Evolutionary conservation across 2,797 vertebrate species (phyloP), one percentile per base, ranked within the genome.

Genomic region (Tangara arthus): DNA sequence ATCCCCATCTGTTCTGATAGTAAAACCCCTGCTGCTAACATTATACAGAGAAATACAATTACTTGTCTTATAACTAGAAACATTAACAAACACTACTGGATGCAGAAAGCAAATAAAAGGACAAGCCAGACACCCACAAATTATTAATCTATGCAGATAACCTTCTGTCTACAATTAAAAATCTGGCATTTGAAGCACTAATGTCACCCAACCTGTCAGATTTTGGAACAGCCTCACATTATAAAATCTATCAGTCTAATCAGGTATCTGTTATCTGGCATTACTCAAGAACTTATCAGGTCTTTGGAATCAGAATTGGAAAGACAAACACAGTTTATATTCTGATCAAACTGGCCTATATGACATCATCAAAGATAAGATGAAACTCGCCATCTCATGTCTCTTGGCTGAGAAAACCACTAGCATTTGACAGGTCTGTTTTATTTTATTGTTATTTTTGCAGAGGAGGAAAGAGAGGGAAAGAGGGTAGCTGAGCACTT

Each of bases 91-190:
- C 73, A 72, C 47, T 80, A 52, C 34, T 81, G 78, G 59, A 76
- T 87, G 24, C 12, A 71, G 70, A 89, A 91, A 93, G 18, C 61
- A 91, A 87, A 89, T 64, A 76, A 93, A 94, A 81, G 44, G 44
- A 94, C 30, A 89, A 84, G 47, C 52, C 56, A 93, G 61, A 80
- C 41, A 92, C 20, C 56, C 66, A 77, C n/a, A 76, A 66, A 82
- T 91, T 92, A 96, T 95, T 95, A 91, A 94, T 93, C 57, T 86
- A 90, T 86, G 89, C n/a, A 80, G 75, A 84, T 90, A 83, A 89
- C 59, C 47, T 91, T 94, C 71, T 91, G 82, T 82, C 93, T 88
- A 65, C 75, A 80, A 64, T 91, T 89, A 87, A 87, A 90, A 87
- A 65, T 59, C 37, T 82, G 94, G 55, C 41, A 60, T 66, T 79